Evolutionary conservation across 92 coral and sea anemone species (phyloP).

Genomic region (Anthopleura xanthogrammica): DNA sequence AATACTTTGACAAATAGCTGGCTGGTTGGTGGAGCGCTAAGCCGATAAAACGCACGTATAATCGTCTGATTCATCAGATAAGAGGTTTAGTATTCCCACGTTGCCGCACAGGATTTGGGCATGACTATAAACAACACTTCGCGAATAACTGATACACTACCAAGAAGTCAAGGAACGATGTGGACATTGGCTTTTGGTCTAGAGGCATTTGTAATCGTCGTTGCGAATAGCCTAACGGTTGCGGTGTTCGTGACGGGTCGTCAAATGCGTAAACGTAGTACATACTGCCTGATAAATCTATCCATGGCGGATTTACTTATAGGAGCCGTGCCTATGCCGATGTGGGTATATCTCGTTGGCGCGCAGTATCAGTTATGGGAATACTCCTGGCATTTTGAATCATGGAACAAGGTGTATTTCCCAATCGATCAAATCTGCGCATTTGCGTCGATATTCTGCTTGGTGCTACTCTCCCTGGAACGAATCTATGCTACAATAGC

Average conservation of each 20-base stretch:
- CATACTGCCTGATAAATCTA: slow-evolving; percentile 26
- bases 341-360: slow-evolving; percentile 30
- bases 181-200: slow-evolving; percentile 24
- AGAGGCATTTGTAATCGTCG: slow-evolving; percentile 18
- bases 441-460: slow-evolving; percentile 31
- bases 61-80: background rate
- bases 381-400: background rate
- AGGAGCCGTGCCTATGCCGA: slow-evolving; percentile 34
- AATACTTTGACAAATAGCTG: background rate
- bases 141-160: background rate
- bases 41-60: background rate
- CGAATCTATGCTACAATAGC: slow-evolving; percentile 26
- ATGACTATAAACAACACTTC: slow-evolving; percentile 1
- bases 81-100: background rate
- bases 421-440: slow-evolving; percentile 31
- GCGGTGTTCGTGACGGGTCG: slow-evolving; percentile 27
- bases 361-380: slow-evolving; percentile 28
- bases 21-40: background rate
- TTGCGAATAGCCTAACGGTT: slow-evolving; percentile 19
- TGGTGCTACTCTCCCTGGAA: slow-evolving; percentile 34
- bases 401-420: slow-evolving; percentile 21
- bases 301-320: slow-evolving; percentile 31
- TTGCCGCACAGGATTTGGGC: background rate
- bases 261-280: slow-evolving; percentile 35
- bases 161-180: slow-evolving; percentile 10